These are phyloP conservation scores for Stegophylla sp. DNA, from an alignment of 2,888 invertebrate species.

Conservation along the genomic window DNA sequence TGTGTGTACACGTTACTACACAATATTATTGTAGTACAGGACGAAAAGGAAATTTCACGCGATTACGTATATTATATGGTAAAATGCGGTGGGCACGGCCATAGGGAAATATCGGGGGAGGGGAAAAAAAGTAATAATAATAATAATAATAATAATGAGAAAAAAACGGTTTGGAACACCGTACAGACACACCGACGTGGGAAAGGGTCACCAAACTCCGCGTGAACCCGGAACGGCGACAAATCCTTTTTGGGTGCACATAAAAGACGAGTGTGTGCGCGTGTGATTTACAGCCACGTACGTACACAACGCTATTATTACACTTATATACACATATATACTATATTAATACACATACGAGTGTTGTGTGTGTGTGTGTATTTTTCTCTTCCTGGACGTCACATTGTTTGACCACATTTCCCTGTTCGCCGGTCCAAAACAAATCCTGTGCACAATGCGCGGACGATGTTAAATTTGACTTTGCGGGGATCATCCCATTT, in stretches of 20 bases:
- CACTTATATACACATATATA: no score
- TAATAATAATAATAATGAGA: background rate
- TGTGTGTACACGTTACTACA: no score
- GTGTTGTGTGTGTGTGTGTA: background rate
- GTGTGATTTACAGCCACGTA: slow-evolving; percentile 51
- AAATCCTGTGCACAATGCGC: slow-evolving; percentile 17
- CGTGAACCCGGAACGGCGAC: slow-evolving; percentile 59
- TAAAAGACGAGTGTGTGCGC: slow-evolving; percentile 1
- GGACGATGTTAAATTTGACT: background rate
- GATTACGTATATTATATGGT: slow-evolving; percentile 4
- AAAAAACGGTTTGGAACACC: slow-evolving; percentile 2
- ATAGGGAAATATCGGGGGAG: background rate
- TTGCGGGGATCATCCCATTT: slow-evolving; percentile 41
- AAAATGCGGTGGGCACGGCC: background rate
- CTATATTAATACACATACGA: background rate
- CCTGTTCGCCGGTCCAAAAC: slow-evolving; percentile 48
- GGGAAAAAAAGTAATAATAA: slow-evolving; percentile 12
- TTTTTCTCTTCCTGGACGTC: slow-evolving; percentile 40
- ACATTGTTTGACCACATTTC: slow-evolving; percentile 58
- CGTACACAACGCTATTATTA: background rate
- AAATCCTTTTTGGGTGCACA: slow-evolving; percentile 28
- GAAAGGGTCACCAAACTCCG: slow-evolving; percentile 57
- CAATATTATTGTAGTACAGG: no score
- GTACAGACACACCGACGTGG: slow-evolving; percentile 35
- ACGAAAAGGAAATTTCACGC: slow-evolving; percentile 49